Base-by-base conservation (phyloP, 2,888 invertebrate genomes). In the Napeogenes sylphis region DNA sequence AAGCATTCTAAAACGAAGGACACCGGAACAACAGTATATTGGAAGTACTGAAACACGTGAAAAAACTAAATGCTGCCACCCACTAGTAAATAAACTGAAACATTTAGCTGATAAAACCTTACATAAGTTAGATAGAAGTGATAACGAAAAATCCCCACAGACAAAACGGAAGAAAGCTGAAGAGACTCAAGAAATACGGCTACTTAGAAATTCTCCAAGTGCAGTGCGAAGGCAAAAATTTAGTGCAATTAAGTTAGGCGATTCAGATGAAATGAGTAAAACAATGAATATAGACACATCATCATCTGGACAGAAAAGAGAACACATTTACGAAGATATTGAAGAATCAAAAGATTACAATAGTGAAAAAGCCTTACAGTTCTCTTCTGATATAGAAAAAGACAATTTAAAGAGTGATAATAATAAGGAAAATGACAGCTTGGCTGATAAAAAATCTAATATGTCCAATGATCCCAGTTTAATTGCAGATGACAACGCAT, bases 281-380 rank as follows among this genome's bases (percentile, higher is more conserved):
- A 85, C 84, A 8, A 79, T 89, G 79, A 75, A 79, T 68, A 67
- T 82, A 35, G 91, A 91, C 46, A 84, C 87, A n/a, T 85, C 90
- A 56, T 81, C 85, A 3, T 84, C 87, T 4, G 85, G 91, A 63
- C 87, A 91, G 73, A 91, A 90, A 68, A 92, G 92, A 70, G 93
- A 93, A 67, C 93, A 93, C 74, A 92, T 93, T 64, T 93, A 93
- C 69, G 93, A 93, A 82, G 93, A 93, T 66, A 93, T 93, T 68
- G 92, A 91, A 66, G 86, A 88, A 70, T 80, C 83, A 12, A 84
- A 84, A 75, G 78, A 77, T 58, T 73, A 77, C 47, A 79, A 87
- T 68, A 64, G 65, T 2, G 87, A 86, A 65, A 92, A 91, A 72
- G 82, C 80, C 61, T 79, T 91, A n/a, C 88, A 92, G 65, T 92